Conservation (phyloP, 2,113 vertebrate genomes). For the Catharus minimus region DNA sequence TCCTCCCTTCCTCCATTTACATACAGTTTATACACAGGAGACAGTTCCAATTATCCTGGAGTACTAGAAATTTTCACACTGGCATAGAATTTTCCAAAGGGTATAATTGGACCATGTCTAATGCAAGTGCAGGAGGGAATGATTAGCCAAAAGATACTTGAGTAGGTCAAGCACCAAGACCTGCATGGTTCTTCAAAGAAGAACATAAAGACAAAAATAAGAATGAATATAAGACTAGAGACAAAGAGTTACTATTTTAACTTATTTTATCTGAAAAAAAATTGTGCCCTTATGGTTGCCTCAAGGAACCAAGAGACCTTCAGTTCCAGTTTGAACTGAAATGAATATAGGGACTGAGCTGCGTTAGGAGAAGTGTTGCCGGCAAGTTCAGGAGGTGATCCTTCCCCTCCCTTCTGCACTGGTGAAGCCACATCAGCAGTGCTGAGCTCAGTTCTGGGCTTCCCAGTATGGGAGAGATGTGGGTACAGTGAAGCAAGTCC, state of each 20-base stretch:
- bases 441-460: neutral
- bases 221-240: neutral
- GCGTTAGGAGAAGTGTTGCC: neutral
- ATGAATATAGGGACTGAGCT: neutral
- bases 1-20: conserved; percentile 18
- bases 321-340: neutral
- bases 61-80: neutral
- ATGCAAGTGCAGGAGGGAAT: neutral
- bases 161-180: neutral
- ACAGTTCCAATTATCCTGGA: neutral
- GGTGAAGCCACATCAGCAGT: neutral
- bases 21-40: neutral
- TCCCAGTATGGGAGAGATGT: neutral
- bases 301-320: neutral
- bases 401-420: fast-evolving
- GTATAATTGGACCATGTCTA: neutral
- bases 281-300: neutral
- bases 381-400: neutral
- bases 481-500: neutral
- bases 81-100: neutral
- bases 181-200: neutral
- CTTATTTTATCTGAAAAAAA: neutral
- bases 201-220: too few relatives aligned
- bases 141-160: neutral
- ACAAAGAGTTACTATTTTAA: neutral